phyloP scores from a whole-genome alignment of 1,140 invertebrate species.

The Steinernema feltiae region DNA sequence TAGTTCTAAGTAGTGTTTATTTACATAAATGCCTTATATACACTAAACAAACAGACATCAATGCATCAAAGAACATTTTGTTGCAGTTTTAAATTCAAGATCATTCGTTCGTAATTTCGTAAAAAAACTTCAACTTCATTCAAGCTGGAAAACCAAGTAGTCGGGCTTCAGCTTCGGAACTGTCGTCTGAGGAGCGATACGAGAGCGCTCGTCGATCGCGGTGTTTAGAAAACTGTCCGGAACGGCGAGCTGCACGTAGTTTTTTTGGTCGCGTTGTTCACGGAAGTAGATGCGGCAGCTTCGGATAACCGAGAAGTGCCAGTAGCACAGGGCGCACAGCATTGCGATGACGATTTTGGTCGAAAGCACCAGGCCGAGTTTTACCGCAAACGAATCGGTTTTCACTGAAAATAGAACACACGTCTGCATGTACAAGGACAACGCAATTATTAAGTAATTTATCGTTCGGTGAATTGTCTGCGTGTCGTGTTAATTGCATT shows the following conservation, averaged over 20 bases:
- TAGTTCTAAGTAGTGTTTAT: no score
- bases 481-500: no score
- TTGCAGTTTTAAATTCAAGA: not conserved
- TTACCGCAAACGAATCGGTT: not conserved
- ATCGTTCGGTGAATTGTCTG: no score
- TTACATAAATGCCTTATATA: not conserved
- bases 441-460: not conserved
- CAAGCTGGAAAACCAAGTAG: slow-evolving; percentile 2
- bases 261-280: slow-evolving; percentile 3
- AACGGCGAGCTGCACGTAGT: not conserved
- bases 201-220: not conserved
- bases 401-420: not conserved
- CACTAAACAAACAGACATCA: not conserved
- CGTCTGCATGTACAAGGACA: not conserved
- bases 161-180: not conserved
- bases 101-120: not conserved
- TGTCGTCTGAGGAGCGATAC: not conserved
- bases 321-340: not conserved
- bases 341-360: not conserved
- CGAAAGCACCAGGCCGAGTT: not conserved
- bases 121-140: not conserved
- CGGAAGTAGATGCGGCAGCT: not conserved
- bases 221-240: slow-evolving; percentile 9
- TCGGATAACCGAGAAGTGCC: not conserved
- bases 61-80: not conserved